Evolutionary conservation across 2,113 vertebrate genomes (phyloP), one percentile per base, ranked within the genome.

Genomic region (Callipepla californica): DNA sequence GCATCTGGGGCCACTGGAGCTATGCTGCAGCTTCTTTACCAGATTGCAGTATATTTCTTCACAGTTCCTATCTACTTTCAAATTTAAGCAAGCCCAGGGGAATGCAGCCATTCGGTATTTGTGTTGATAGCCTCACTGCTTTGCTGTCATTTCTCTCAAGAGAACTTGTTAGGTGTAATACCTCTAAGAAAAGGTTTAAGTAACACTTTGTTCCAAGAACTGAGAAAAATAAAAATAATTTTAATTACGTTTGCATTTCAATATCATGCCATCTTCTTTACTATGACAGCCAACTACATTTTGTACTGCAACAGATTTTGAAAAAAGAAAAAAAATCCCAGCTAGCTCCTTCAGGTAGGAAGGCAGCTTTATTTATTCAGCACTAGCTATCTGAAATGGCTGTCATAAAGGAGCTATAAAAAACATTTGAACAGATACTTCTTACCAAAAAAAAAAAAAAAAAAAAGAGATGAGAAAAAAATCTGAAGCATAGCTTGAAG

Each of bases 121-220:
- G 63, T 65, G 76, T 89, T 95, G 86, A 95, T 90, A 96, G 45
- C 63, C 93, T 74, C 92, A 94, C 86, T 87, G 59, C 75, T 95
- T 90, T 92, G 18, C 68, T 42, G 7, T 85, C 79, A 74, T 87
- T 65, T 89, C 86, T 96, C 93, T 97, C 94, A 79, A 80, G 96
- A 96, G 92, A 97, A 72, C 92, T 97, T 97, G 81, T 96, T 98
- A 97, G 94, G 92, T 93, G 48, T 89, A 96, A 97, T 92, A 95
- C 42, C 93, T 94, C 75, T 91, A 94, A 87, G 85, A 82, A 94
- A 93, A 93, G 42, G 72, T 93, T 97, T 97, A 96, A 95, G 72
- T 83, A 93, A 95, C 88, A 93, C 63, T 85, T 97, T 96, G 86
- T 92, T 96, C 88, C 78, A 87, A 89, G 92, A 77, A 92, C 65